Evolutionary conservation across 2,113 vertebrate genomes (phyloP), one percentile per base, ranked within the genome.

Genomic region (Rhynchomys soricoides): DNA sequence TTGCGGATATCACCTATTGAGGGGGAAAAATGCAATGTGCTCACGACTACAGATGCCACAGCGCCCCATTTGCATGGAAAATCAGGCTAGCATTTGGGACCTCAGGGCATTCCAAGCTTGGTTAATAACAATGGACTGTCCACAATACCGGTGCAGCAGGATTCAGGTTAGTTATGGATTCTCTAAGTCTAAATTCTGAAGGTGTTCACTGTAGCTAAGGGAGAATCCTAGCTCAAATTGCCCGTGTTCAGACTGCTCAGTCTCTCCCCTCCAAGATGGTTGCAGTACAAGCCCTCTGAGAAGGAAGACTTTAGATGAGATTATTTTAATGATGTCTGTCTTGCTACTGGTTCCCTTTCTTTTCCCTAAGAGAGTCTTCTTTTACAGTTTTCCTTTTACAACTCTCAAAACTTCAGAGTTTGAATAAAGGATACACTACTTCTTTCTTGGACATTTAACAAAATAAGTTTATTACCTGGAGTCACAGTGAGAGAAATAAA

Each of bases 1-100:
- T 99, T 99, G 59, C 99, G 99, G 94, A 99, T 98, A 93, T 99
- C 99, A 87, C 99, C 99, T 99, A 95, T 29, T 55, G 82, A 6
- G 7, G 97, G 55, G 98, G 77, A 1, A 0, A 5, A 0, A 97
- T 29, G 62, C 50, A 73, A 40, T 0, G n/a, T 95, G 78, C 77
- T 74, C 93, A 81, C 48, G 92, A 94, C 83, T 1, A 88, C 0
- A 45, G 94, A n/a, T n/a, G 50, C 10, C 37, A 26, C 16, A 0
- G 21, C 1, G 73, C 43, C 22, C 0, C 10, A 68, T 45, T 0
- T 66, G 9, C 83, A 89, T 94, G 68, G 9, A 79, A 96, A 83
- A 96, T 86, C 79, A 86, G 92, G 77, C 87, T 94, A 95, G 89
- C 88, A 74, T 95, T 77, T 88, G 82, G 78, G 81, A 75, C 98